phyloP scores from a whole-genome alignment of 2,113 vertebrate genomes.

The Seriola dumerili region DNA sequence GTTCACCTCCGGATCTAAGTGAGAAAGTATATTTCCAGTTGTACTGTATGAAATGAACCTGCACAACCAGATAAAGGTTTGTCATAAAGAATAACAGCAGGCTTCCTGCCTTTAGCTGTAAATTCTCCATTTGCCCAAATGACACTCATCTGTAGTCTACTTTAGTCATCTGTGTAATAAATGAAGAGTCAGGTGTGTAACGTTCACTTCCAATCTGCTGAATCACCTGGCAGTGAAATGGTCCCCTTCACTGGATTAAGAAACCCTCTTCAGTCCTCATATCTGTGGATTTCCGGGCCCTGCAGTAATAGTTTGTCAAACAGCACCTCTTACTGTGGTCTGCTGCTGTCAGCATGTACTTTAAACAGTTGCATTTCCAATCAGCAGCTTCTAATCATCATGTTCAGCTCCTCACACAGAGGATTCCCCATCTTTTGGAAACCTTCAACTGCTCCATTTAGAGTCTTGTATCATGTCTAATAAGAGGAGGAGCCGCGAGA shows the following conservation, averaged over 20 bases:
- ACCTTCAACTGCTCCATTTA: constrained; percentile 75
- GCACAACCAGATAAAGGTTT: neutral
- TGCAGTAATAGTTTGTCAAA: neutral
- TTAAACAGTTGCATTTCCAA: constrained; percentile 12
- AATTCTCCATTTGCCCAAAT: no score
- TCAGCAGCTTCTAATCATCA: neutral
- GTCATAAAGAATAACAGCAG: no score
- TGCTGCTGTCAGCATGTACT: neutral
- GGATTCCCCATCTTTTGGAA: constrained; percentile 73
- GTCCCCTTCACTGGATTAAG: neutral
- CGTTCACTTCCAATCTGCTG: neutral
- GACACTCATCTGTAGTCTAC: no score
- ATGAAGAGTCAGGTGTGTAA: neutral
- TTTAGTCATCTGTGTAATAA: no score
- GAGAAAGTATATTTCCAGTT: neutral
- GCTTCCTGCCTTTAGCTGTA: no score
- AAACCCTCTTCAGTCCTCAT: neutral
- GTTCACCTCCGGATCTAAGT: neutral
- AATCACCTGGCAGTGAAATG: neutral
- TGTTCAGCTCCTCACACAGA: neutral
- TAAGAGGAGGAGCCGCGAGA: constrained; percentile 81
- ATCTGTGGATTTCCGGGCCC: neutral
- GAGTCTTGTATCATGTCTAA: constrained; percentile 88
- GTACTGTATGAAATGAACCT: neutral
- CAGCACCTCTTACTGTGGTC: neutral